A percentile compares a stretch with the other conserved stretches of the same genome.
Evolutionary conservation across 2,888 invertebrate genomes (phyloP).

Genomic region (Dexiosoma caninum): DNA sequence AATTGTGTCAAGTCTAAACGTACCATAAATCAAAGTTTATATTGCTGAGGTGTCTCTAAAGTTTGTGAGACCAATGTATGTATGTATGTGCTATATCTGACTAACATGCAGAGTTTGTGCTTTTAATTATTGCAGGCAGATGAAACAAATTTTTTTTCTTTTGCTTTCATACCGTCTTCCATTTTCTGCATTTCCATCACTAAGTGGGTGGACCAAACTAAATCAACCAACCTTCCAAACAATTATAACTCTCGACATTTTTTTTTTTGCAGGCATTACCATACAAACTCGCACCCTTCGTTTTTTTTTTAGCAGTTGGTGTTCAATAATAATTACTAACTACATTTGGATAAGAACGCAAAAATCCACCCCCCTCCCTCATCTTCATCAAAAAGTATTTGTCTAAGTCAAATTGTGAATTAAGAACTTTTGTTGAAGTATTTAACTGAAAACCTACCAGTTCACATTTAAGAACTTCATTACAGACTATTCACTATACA

Average conservation of each 20-base stretch:
- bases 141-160: conserved; percentile 37
- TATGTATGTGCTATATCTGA: too few species aligned
- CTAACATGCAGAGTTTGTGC: too few species aligned
- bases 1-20: too few species aligned
- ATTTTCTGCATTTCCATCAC: not conserved
- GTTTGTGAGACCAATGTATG: too few species aligned
- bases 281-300: conserved; percentile 10
- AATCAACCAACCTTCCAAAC: conserved; percentile 25
- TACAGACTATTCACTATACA: not conserved
- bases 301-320: not conserved
- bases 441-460: not conserved
- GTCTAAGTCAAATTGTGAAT: conserved; percentile 22
- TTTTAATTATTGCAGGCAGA: too few species aligned
- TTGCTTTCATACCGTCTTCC: not conserved
- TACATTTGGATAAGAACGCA: not conserved
- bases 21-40: too few species aligned
- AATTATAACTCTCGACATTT: conserved; percentile 26
- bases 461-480: conserved; percentile 35
- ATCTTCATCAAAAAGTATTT: not conserved
- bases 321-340: conserved; percentile 7
- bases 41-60: too few species aligned
- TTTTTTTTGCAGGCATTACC: not conserved
- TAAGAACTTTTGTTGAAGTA: not conserved
- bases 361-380: conserved; percentile 39
- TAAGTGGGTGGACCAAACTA: not conserved